phyloP scores from a whole-genome alignment of 2,797 vertebrate genomes.

The Enteromius treurensis region DNA sequence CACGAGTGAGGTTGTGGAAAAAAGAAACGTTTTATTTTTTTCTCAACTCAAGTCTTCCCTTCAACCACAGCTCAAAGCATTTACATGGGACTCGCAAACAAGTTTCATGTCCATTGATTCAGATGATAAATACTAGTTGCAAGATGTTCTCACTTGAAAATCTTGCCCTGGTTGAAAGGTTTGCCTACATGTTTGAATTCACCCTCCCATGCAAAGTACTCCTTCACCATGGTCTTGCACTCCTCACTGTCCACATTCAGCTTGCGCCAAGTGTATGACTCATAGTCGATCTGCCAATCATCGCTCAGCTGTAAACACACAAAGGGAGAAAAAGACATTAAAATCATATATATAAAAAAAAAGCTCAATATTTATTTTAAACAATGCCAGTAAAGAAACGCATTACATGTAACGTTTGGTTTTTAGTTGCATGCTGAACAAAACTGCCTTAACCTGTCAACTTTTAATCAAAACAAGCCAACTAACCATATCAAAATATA shows the following conservation, averaged over 20 bases:
- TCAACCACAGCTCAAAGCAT: conserved; percentile 66
- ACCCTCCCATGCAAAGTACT: conserved; percentile 93
- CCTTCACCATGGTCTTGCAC: conserved; percentile 89
- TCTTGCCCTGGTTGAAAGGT: conserved; percentile 88
- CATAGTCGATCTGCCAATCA: conserved; percentile 94
- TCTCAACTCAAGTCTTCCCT: conserved; percentile 69
- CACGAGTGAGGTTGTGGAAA: conserved; percentile 71
- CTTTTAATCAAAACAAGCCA: background rate
- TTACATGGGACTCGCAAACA: conserved; percentile 65
- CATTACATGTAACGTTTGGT: background rate
- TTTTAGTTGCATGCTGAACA: background rate
- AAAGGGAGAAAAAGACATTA: background rate
- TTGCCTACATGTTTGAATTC: conserved; percentile 90
- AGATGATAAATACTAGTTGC: conserved; percentile 55
- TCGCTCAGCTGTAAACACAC: conserved; percentile 75
- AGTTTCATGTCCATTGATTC: conserved; percentile 69
- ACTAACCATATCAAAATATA: background rate
- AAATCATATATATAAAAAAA: background rate
- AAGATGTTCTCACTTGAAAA: conserved; percentile 85
- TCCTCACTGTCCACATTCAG: conserved; percentile 85
- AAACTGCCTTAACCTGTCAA: background rate
- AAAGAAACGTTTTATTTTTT: conserved; percentile 79
- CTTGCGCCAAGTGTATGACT: conserved; percentile 92
- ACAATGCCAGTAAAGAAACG: background rate
- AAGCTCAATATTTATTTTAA: background rate